phyloP scores from a whole-genome alignment of 2,113 vertebrate species.

The Atherinomorus stipes region DNA sequence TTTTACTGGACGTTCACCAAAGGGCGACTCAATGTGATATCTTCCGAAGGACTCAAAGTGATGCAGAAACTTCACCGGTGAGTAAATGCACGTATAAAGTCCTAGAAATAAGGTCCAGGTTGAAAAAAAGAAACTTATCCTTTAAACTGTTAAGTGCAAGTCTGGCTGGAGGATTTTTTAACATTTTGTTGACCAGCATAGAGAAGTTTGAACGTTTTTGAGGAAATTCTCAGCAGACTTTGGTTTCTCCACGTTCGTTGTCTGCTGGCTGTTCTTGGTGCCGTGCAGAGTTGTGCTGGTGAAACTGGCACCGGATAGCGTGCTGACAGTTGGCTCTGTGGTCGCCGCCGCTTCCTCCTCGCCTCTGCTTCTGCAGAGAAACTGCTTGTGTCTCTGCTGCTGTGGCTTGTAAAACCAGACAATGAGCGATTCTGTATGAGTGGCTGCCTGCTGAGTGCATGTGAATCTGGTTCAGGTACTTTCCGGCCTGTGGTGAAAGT shows the following conservation, averaged over 20 bases:
- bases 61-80: no score
- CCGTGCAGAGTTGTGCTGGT: slow-evolving; percentile 9
- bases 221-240: slow-evolving; percentile 2
- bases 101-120: no score
- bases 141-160: no score
- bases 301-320: slow-evolving; percentile 47
- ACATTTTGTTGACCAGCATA: no score
- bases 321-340: slow-evolving; percentile 73
- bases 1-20: no score
- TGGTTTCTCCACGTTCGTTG: no score
- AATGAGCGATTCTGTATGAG: background rate
- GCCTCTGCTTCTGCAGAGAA: slow-evolving; percentile 46
- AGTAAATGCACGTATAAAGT: no score
- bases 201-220: background rate
- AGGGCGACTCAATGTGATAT: no score
- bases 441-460: background rate
- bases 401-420: slow-evolving; percentile 44
- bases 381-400: slow-evolving; percentile 7
- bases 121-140: no score
- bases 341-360: slow-evolving; percentile 54
- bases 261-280: background rate
- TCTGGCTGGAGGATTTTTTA: no score
- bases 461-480: slow-evolving; percentile 54
- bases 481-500: slow-evolving; percentile 6
- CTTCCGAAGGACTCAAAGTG: no score